Conservation (phyloP, 2,113 vertebrate species). For the Bos taurus region DNA sequence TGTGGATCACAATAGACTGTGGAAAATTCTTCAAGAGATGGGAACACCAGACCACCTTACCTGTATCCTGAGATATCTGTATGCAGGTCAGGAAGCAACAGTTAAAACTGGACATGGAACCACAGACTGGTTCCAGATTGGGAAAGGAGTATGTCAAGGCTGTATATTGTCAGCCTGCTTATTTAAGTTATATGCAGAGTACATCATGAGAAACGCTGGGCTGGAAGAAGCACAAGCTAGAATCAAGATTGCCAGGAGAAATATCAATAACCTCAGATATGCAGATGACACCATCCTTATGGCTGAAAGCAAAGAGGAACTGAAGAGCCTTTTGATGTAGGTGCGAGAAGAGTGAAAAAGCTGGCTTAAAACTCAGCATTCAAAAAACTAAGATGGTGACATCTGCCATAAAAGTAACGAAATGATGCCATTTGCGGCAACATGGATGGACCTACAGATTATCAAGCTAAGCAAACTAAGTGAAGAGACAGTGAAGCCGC, state of each 20-base stretch:
- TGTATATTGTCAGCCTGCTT: neutral
- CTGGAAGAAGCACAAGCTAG: neutral
- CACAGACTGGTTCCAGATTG: neutral
- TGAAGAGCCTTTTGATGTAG: neutral
- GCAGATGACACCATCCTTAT: neutral
- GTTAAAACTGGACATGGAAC: neutral
- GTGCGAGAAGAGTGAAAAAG: neutral
- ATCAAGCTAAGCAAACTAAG: neutral
- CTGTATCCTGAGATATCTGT: neutral
- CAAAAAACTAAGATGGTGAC: neutral
- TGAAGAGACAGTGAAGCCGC: too few relatives aligned
- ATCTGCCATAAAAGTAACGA: neutral
- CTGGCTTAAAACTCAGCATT: neutral
- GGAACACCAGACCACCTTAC: neutral
- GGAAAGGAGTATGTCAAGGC: neutral
- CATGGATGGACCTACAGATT: neutral
- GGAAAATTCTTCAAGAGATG: neutral
- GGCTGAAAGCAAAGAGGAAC: neutral
- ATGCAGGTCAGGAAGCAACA: neutral
- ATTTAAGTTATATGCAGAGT: neutral
- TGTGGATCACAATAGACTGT: neutral
- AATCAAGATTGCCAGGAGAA: neutral
- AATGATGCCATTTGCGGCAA: neutral
- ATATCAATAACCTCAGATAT: neutral
- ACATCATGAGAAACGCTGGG: neutral